Conservation (phyloP, 1,140 invertebrate genomes). For the Drosophila ogumai region DNA sequence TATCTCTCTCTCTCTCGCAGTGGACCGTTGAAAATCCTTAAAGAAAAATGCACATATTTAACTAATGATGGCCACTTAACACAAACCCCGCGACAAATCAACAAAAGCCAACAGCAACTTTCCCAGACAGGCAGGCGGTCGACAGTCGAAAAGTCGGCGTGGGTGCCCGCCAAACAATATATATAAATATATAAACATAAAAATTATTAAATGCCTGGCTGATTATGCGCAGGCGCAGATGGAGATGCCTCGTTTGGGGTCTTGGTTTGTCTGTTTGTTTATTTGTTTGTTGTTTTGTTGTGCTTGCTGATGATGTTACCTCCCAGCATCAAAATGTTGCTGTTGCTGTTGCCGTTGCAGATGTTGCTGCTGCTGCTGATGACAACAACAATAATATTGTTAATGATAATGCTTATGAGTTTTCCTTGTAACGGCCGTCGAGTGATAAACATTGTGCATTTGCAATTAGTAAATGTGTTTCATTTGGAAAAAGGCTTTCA, state of each 20-base stretch:
- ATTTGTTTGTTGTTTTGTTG: constrained; percentile 54
- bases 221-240: constrained; percentile 71
- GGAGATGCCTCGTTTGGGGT: constrained; percentile 29
- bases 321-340: constrained; percentile 41
- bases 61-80: constrained; percentile 83
- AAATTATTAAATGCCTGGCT: constrained; percentile 82
- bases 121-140: constrained; percentile 65
- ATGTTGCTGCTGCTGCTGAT: constrained; percentile 55
- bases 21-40: constrained; percentile 66
- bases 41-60: constrained; percentile 84
- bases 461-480: constrained; percentile 77
- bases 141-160: constrained; percentile 44
- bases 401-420: constrained; percentile 83
- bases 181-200: constrained; percentile 75
- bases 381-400: constrained; percentile 83
- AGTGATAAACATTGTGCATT: constrained; percentile 75
- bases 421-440: constrained; percentile 70
- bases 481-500: not conserved
- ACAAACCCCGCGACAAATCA: constrained; percentile 80
- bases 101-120: constrained; percentile 65
- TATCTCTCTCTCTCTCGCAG: constrained; percentile 36
- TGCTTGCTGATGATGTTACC: constrained; percentile 65
- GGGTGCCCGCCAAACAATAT: constrained; percentile 57
- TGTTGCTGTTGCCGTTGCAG: constrained; percentile 41
- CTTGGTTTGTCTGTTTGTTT: constrained; percentile 17